Evolutionary conservation across 64 coral and sea anemone genomes (phyloP), one percentile per base, ranked within the genome.

Genomic region (Cladopsammia gracilis): DNA sequence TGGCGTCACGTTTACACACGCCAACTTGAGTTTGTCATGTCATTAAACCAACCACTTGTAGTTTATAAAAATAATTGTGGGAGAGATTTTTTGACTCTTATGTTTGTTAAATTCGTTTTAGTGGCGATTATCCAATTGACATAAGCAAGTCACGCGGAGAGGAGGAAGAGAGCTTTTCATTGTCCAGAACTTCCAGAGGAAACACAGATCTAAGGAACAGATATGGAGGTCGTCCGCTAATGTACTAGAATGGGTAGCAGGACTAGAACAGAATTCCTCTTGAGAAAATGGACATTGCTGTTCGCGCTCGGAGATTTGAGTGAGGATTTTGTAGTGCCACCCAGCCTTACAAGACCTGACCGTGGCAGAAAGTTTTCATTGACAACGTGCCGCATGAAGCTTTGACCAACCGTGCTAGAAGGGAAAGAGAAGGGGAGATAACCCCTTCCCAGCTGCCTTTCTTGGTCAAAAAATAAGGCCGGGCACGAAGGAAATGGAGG

Each of bases 211-310:
- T 84, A 9, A 68, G 80, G 46, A 84, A 62, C 6, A 84, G 80
- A 84, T 84, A 68, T 22, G 61, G 61, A 51, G 80, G 60, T 5
- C 80, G 80, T 20, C 45, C 80, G 9, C 19, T 84, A 24, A 84
- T 68, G 60, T 84, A 84, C 26, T 82, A 82, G 54, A 13, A 0
- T 16, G 45, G 72, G 8, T 54, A 54, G 0, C 0, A 4, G 48
- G 10, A 64, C 18, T 64, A 6, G 18, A 64, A 19, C 1, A 64
- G 13, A 64, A 19, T 64, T 64, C 13, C 19, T 13, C 5, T 1
- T 14, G 14, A 3, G 14, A 19, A 13, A 64, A 18, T 13, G 13
- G 13, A 15, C 5, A 5, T 20, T 1, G 5, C 13, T 19, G 10
- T 64, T 64, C 4, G 13, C 19, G 61, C 5, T 10, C 54, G 1